These are phyloP conservation scores for Lerema accius DNA, from an alignment of 1,140 invertebrate species.

Conservation along the genomic window DNA sequence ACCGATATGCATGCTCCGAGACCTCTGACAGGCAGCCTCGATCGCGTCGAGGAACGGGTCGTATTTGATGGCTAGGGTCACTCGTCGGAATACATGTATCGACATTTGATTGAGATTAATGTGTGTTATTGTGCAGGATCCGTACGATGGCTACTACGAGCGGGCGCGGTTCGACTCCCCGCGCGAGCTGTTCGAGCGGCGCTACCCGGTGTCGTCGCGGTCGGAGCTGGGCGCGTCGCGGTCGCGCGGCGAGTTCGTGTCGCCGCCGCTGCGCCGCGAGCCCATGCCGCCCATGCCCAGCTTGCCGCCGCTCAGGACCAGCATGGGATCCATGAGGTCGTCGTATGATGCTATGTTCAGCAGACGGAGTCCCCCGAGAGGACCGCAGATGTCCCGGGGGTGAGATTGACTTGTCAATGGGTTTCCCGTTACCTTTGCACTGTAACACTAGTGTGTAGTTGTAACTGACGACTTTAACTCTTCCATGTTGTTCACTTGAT, in stretches of 20 bases:
- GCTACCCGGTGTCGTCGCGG: conserved; percentile 87
- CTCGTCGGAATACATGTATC: neutral
- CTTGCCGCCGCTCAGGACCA: conserved; percentile 82
- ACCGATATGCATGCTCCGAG: conserved; percentile 28
- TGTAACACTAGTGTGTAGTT: neutral
- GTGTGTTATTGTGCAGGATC: conserved; percentile 83
- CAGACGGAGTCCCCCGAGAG: conserved; percentile 88
- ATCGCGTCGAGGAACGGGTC: conserved; percentile 14
- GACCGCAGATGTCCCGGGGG: conserved; percentile 80
- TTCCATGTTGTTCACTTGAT: neutral
- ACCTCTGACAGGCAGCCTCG: conserved; percentile 19
- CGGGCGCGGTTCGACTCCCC: conserved; percentile 88
- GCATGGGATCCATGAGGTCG: conserved; percentile 83
- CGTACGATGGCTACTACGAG: conserved; percentile 92
- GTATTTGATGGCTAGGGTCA: conserved; percentile 23
- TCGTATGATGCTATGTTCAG: conserved; percentile 92
- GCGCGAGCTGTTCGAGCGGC: conserved; percentile 90
- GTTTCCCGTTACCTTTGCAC: conserved; percentile 15
- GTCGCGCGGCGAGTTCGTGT: conserved; percentile 85
- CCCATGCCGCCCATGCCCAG: conserved; percentile 87
- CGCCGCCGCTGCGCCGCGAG: conserved; percentile 86
- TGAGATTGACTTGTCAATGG: conserved; percentile 43
- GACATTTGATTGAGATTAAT: conserved; percentile 16
- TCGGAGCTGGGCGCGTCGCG: conserved; percentile 84
- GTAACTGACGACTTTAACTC: neutral